These are phyloP conservation scores for Metallyticus violacea DNA, from an alignment of 2,888 invertebrate genomes.

Conservation along the genomic window DNA sequence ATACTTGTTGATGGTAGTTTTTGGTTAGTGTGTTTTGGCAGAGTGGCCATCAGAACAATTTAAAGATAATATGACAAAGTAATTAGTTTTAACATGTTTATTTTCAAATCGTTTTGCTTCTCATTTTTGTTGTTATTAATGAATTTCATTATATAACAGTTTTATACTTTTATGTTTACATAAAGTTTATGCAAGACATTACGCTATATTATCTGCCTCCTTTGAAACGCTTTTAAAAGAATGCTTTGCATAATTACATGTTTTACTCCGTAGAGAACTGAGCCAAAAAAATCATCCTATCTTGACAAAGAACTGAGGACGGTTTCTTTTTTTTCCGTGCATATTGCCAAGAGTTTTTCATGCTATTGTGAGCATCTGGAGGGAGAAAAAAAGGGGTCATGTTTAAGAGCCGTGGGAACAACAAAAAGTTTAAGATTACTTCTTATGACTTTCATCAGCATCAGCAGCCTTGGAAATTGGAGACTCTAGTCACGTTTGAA, in stretches of 20 bases:
- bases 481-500: slow-evolving; percentile 18
- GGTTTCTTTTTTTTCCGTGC: not conserved
- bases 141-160: no score
- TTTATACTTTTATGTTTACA: no score
- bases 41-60: no score
- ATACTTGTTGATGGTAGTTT: no score
- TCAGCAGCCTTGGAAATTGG: slow-evolving; percentile 13
- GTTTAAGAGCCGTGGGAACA: not conserved
- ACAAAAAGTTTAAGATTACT: not conserved
- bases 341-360: not conserved
- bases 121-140: no score
- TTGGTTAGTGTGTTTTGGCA: no score
- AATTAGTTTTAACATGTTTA: no score
- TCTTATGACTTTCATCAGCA: slow-evolving; percentile 24
- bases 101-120: no score
- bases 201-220: not conserved
- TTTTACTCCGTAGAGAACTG: not conserved
- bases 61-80: no score
- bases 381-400: not conserved
- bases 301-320: not conserved
- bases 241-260: not conserved
- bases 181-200: not conserved
- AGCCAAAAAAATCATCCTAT: not conserved
- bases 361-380: not conserved
- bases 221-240: not conserved